A percentile compares a stretch with the other conserved stretches of the same genome.
Evolutionary conservation across 2,113 vertebrate genomes (phyloP).

Genomic region (Pelmatolapia mariae): DNA sequence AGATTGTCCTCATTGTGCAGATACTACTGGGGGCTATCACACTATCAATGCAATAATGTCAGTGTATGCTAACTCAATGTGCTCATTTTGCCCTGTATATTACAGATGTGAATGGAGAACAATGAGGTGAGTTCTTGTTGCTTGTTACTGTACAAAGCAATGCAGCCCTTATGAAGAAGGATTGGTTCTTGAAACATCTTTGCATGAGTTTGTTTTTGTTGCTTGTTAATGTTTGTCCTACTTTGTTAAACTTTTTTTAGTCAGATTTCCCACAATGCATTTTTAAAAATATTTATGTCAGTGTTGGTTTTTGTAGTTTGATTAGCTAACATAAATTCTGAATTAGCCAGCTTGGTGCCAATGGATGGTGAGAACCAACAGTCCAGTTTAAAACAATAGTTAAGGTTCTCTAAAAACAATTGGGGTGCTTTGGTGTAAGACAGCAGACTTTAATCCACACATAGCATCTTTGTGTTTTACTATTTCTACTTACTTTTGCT

Average conservation of each 20-base stretch:
- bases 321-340: neutral
- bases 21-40: conserved; percentile 13
- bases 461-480: neutral
- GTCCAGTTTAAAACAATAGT: neutral
- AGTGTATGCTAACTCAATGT: conserved; percentile 15
- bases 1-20: conserved; percentile 24
- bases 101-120: conserved; percentile 20
- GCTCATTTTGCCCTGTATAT: neutral
- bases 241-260: neutral
- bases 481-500: neutral
- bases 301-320: neutral
- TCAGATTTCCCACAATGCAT: neutral
- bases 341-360: neutral
- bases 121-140: neutral
- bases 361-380: neutral
- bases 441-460: neutral
- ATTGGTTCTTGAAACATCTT: neutral
- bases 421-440: neutral
- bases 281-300: neutral
- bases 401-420: neutral
- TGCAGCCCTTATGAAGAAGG: neutral
- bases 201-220: neutral
- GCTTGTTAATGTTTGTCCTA: neutral
- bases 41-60: conserved; percentile 29
- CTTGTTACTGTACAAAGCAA: neutral